A percentile compares a stretch with the other conserved stretches of the same genome.
These are phyloP conservation scores for Drosophila melanosoma DNA, from an alignment of 2,888 invertebrate genomes.

Conservation along the genomic window DNA sequence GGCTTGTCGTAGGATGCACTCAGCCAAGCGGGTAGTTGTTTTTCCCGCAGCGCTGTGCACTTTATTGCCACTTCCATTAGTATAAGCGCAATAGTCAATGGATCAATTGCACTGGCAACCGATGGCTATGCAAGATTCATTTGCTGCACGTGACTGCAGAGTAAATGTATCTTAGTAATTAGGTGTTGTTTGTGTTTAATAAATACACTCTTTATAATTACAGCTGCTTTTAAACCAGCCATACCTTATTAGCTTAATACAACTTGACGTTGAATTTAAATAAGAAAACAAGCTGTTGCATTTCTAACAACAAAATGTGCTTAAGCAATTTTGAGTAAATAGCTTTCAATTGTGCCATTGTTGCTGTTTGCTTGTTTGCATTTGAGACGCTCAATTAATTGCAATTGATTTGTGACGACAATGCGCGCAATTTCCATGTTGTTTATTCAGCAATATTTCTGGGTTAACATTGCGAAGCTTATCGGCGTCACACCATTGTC, in stretches of 20 bases:
- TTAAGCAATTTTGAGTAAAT: slow-evolving; percentile 2
- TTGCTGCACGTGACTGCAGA: background rate
- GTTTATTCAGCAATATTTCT: slow-evolving; percentile 45
- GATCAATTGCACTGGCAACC: slow-evolving; percentile 9
- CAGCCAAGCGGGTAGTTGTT: slow-evolving; percentile 42
- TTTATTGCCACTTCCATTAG: slow-evolving; percentile 71
- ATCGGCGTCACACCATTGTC: slow-evolving; percentile 20
- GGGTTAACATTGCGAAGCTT: slow-evolving; percentile 11
- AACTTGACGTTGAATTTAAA: background rate
- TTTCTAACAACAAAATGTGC: background rate
- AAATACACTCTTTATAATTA: background rate
- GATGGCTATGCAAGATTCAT: slow-evolving; percentile 4
- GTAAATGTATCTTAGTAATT: background rate
- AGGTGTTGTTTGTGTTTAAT: background rate
- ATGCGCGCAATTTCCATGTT: slow-evolving; percentile 41
- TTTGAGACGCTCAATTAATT: slow-evolving; percentile 39
- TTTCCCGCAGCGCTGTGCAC: slow-evolving; percentile 41
- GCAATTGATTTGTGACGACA: slow-evolving; percentile 70
- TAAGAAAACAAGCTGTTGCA: background rate
- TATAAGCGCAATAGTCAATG: slow-evolving; percentile 41
- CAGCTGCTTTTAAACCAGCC: background rate
- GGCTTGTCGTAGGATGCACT: slow-evolving; percentile 68
- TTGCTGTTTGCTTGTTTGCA: background rate
- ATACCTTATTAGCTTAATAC: background rate
- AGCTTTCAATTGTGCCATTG: background rate